Conservation (phyloP, 2,113 vertebrate species). For the Orycteropus afer region DNA sequence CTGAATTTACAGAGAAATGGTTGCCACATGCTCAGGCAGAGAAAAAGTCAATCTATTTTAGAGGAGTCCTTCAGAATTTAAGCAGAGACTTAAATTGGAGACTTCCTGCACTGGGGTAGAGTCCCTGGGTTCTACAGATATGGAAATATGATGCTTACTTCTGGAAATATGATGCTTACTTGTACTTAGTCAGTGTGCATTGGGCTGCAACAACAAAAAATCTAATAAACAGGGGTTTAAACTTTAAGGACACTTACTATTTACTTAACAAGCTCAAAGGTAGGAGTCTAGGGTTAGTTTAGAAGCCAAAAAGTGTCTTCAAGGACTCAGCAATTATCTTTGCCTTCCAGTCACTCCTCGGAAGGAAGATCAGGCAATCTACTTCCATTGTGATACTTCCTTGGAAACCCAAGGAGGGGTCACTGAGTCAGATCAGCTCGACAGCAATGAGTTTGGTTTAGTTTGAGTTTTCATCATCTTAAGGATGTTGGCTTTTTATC, state of each 20-base stretch:
- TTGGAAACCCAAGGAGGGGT: too few relatives aligned
- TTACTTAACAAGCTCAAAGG: neutral
- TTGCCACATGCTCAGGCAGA: neutral
- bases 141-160: too few relatives aligned
- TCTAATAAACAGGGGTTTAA: neutral
- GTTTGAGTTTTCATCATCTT: too few relatives aligned
- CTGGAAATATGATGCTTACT: too few relatives aligned
- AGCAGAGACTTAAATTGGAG: neutral
- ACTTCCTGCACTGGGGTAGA: neutral
- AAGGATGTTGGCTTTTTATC: neutral
- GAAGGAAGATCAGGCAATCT: too few relatives aligned
- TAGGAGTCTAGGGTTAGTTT: neutral
- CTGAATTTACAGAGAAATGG: neutral
- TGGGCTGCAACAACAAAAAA: neutral
- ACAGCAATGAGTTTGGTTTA: too few relatives aligned
- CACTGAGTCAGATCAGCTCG: too few relatives aligned
- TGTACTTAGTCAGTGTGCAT: neutral
- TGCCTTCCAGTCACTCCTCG: too few relatives aligned
- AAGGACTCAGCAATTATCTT: neutral
- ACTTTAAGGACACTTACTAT: neutral
- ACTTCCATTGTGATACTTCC: too few relatives aligned
- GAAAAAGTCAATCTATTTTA: neutral
- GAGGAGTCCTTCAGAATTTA: neutral
- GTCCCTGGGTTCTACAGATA: neutral
- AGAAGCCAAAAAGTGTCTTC: neutral